These are phyloP conservation scores for Actinemys pallida DNA, from an alignment of 2,113 vertebrate genomes.

Conservation along the genomic window DNA sequence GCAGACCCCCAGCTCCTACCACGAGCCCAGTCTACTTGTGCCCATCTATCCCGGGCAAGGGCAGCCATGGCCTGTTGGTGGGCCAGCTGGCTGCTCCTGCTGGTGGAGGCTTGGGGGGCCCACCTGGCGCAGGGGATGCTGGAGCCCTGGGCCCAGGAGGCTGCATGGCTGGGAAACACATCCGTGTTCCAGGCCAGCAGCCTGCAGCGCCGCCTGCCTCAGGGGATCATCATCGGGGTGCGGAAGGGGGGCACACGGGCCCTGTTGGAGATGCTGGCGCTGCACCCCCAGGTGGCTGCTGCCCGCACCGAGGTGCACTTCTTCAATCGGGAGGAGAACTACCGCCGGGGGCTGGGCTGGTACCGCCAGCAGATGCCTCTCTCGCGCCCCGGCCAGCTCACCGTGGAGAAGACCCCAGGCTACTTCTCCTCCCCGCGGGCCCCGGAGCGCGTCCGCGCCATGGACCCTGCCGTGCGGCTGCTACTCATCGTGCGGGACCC, in stretches of 20 bases:
- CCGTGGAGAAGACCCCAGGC: constrained; percentile 74
- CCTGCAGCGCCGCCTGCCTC: constrained; percentile 75
- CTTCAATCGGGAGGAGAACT: constrained; percentile 87
- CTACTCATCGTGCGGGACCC: constrained; percentile 86
- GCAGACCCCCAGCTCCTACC: too few relatives aligned
- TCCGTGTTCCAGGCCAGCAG: neutral
- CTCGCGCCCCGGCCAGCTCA: constrained; percentile 78
- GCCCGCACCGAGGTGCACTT: constrained; percentile 85
- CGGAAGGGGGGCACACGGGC: constrained; percentile 85
- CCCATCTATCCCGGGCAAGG: neutral
- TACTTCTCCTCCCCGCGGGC: constrained; percentile 2
- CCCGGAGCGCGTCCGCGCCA: constrained; percentile 75
- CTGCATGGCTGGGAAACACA: neutral
- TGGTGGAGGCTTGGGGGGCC: neutral
- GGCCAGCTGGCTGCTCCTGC: neutral
- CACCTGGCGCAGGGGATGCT: neutral
- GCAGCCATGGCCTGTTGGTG: neutral
- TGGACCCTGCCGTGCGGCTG: constrained; percentile 80
- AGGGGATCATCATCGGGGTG: constrained; percentile 85
- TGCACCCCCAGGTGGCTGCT: constrained; percentile 84
- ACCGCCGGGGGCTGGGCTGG: constrained; percentile 80
- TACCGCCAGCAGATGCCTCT: constrained; percentile 85
- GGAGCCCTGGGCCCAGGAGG: neutral
- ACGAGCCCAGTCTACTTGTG: too few relatives aligned
- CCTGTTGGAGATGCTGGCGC: constrained; percentile 75